These are phyloP conservation scores for Flabesymbios commensalis DNA, from an alignment of 2,888 invertebrate genomes.

Conservation along the genomic window DNA sequence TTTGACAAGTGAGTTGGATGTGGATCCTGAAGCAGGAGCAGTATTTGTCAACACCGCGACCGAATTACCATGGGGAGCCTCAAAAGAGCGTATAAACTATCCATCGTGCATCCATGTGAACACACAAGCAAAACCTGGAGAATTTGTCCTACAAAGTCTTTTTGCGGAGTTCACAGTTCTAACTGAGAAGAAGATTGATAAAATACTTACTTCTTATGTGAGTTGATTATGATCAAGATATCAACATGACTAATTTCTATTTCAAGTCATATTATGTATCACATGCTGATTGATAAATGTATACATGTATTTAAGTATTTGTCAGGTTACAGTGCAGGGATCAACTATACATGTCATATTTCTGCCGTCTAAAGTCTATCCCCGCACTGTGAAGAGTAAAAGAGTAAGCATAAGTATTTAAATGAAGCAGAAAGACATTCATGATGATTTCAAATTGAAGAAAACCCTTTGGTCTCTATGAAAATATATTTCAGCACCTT, in stretches of 20 bases:
- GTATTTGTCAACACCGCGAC: conserved; percentile 7
- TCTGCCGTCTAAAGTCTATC: no score
- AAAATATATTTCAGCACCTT: no score
- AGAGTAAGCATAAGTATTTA: no score
- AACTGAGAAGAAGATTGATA: conserved; percentile 94
- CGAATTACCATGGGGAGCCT: conserved; percentile 39
- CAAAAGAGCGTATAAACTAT: conserved; percentile 28
- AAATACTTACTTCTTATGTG: conserved; percentile 73
- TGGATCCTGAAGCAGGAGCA: conserved; percentile 10
- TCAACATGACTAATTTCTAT: neutral
- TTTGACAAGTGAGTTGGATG: conserved; percentile 16
- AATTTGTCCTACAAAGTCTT: conserved; percentile 92
- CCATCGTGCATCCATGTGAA: conserved; percentile 32
- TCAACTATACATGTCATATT: no score
- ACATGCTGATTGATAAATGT: neutral
- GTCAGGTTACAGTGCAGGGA: no score
- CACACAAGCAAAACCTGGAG: conserved; percentile 68
- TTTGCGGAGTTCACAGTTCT: conserved; percentile 94
- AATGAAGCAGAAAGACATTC: no score
- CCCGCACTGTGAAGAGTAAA: no score
- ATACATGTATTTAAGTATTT: no score
- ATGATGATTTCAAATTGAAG: no score
- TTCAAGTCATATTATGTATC: neutral
- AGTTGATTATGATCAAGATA: neutral
- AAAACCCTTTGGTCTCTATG: no score